These are phyloP conservation scores for Oryzaephilus surinamensis DNA, from an alignment of 1,140 invertebrate genomes.

Conservation along the genomic window DNA sequence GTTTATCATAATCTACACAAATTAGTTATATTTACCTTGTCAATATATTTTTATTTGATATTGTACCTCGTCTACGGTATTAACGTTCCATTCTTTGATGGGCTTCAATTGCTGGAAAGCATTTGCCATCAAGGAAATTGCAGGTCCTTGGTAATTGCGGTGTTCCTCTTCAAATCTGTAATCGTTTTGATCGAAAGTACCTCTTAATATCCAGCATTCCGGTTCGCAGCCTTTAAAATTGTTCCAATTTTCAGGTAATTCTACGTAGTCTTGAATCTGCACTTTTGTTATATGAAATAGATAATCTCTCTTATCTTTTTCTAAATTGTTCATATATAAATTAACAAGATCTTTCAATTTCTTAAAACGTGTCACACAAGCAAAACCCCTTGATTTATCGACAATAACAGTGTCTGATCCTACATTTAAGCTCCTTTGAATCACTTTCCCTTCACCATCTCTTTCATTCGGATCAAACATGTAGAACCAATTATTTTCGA, in stretches of 20 bases:
- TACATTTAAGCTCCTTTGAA: slow-evolving; percentile 15
- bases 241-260: slow-evolving; percentile 38
- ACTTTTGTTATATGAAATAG: slow-evolving; percentile 40
- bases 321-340: slow-evolving; percentile 35
- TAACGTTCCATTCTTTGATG: slow-evolving; percentile 35
- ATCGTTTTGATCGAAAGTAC: slow-evolving; percentile 39
- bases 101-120: slow-evolving; percentile 31
- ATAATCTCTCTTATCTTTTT: slow-evolving; percentile 32
- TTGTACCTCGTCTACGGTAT: slow-evolving; percentile 42
- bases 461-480: slow-evolving; percentile 32
- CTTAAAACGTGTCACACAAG: slow-evolving; percentile 28
- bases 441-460: slow-evolving; percentile 17
- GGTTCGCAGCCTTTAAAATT: slow-evolving; percentile 38
- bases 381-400: slow-evolving; percentile 16
- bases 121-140: slow-evolving; percentile 38
- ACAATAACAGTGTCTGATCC: slow-evolving; percentile 10
- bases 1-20: slow-evolving; percentile 7
- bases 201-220: slow-evolving; percentile 41
- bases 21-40: too few species aligned
- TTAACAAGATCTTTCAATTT: slow-evolving; percentile 25
- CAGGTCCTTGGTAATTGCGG: slow-evolving; percentile 41
- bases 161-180: slow-evolving; percentile 37
- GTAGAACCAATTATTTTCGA: slow-evolving; percentile 22
- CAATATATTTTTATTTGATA: too few species aligned
- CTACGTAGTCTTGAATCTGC: slow-evolving; percentile 32